Base-by-base conservation (phyloP, 1,140 invertebrate genomes). In the Drosophila lini region DNA sequence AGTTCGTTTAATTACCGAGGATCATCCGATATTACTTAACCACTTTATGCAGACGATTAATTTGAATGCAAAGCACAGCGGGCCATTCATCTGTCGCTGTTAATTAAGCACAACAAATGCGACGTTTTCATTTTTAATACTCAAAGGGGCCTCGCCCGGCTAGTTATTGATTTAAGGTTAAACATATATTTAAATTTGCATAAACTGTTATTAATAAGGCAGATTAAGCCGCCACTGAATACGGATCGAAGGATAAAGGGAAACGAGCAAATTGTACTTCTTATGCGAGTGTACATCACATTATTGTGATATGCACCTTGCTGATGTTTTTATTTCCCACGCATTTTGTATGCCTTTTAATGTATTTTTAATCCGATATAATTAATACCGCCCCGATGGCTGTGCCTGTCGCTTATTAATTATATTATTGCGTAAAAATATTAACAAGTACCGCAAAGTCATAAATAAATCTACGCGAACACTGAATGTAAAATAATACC, bases 141-240 rank as follows among this genome's bases (percentile, higher is more conserved):
- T 41, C 55, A 78, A 71, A 65, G 34, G 70, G 52, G 45, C 32
- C 22, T 22, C 22, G 22, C 2, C 8, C 41, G 36, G 31, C 25
- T 13, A 13, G 52, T 65, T 83, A 88, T 83, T 83, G 82, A 88
- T 88, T 88, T 86, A 81, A 80, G 76, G 75, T 76, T 83, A 77
- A 88, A 65, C 65, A 63, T 82, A 69, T 59, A 83, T 88, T 83
- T 77, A 83, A 80, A 88, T 88, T 82, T 74, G 67, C 83, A 88
- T 86, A 82, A 88, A 82, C 79, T 82, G 75, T 76, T 88, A 86
- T 86, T 86, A 86, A 86, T 88, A 77, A 80, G 63, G 63, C 59
- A 61, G 75, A 82, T 85, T 82, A 82, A 88, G 50, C 19, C 16
- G 40, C 34, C 45, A 47, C 64, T 44, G 36, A 60, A 59, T 59